Base-by-base conservation (phyloP, 2,797 vertebrate species). In the Echiichthys vipera region DNA sequence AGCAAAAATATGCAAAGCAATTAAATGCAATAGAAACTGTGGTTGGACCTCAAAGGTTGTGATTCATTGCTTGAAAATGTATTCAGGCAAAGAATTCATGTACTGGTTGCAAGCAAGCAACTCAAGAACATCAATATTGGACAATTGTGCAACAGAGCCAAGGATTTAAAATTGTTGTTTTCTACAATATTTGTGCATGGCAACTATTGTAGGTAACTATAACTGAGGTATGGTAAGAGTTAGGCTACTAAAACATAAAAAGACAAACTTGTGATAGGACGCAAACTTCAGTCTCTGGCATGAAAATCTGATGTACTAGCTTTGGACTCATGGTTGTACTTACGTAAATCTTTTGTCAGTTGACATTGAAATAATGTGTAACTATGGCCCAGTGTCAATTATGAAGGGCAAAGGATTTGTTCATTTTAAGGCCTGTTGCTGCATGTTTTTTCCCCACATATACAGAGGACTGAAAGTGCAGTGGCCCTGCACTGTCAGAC, bases 1-100 rank as follows among this genome's bases (percentile, higher is more conserved):
- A 76, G 51, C 49, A 20, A 62, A 65, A 67, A 83, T 87, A 86
- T 90, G 77, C 78, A 85, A 85, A 71, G 43, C 51, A 80, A 83
- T 57, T 10, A 64, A 78, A 84, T 86, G 74, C 77, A 85, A 84
- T 81, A 83, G 24, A 53, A 59, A 78, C 55, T 70, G 39, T 43
- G 42, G 37, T 58, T 30, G 71, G 69, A 68, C 30, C 37, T 13
- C n/a, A 27, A 10, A 27, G 13, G 20, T 46, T 59, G 12, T 49
- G 43, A 58, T 66, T 54, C 6, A 34, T 56, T 58, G 43, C 36
- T 61, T 20, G 30, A 50, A 71, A 62, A 20, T 7, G 15, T 25
- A 56, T 34, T 63, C 8, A n/a, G 37, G 46, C 18, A 37, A 68
- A 65, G 20, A 29, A 80, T 67, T 66, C 39, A 49, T n/a, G 47